Evolutionary conservation across 2,888 invertebrate genomes (phyloP), one percentile per base, ranked within the genome.

Genomic region (Cryptus armator): DNA sequence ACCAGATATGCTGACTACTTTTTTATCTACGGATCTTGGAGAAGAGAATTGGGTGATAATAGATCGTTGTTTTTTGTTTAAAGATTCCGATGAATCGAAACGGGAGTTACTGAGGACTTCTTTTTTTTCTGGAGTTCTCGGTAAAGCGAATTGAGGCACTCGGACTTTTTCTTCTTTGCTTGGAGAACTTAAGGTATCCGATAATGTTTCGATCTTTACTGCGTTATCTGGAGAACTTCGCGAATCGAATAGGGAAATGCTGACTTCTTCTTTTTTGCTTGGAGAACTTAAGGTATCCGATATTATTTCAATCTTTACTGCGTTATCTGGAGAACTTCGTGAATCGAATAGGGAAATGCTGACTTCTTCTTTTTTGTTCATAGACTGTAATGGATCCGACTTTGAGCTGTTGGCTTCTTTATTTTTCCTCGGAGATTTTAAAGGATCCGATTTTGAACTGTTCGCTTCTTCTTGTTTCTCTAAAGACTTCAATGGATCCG

Each of bases 301-400:
- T 3, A 19, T 46, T 32, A 16, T 32, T 19, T 12, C 9, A 4
- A 1, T 10, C 12, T 19, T 14, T 64, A 66, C 66, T 12, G 72
- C 16, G 10, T 32, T 48, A n/a, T 32, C 46, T 10, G 12, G 24
- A 62, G 48, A 62, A 10, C 3, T 62, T 10, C 19, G 19, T 24
- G n/a, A 24, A n/a, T 56, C 56, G 7, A 24, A 24, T 10, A 10
- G 19, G 3, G 3, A 59, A 12, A 7, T 59, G 10, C 24, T 14
- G 3, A 12, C 6, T n/a, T 48, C 43, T 37, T 19, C 68, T 62
- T 46, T 75, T 43, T 12, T 24, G 3, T 12, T 5, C 14, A 10
- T 1, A 32, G 16, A 46, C 24, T 75, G 37, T 16, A 9, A 29
- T 14, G 29, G 51, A 51, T 79, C 70, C 7, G 79, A 71, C 16